Base-by-base conservation (phyloP, 2,113 vertebrate species). In the Cephalophus harveyi region DNA sequence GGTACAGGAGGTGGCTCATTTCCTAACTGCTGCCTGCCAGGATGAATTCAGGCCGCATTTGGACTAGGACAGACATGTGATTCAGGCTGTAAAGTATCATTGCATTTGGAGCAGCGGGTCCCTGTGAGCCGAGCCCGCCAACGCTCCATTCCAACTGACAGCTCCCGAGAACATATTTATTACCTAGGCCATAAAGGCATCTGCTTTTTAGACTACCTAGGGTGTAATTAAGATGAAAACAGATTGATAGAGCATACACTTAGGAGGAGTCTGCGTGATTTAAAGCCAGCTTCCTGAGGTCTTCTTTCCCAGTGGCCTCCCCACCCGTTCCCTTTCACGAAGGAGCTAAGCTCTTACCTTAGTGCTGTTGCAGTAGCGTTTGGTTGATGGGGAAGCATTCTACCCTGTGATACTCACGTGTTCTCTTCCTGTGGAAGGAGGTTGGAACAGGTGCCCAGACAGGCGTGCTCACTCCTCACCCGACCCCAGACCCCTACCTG, bases 171-270 rank as follows among this genome's bases (percentile, higher is more conserved):
- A 96, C 16, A 0, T 1, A 0, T 97, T 97, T 92, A 71, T 97
- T 97, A 43, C 95, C 86, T 52, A 1, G 79, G 96, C 30, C 27
- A 27, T 17, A 79, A 97, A 98, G 91, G 97, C 96, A 64, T 98
- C 98, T 98, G 97, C 50, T 96, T 96, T 78, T 96, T 33, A 28
- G 94, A 87, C 83, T 97, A 82, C 91, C 96, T 97, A 94, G 95
- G 93, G 94, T 95, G 87, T 98, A 57, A 95, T 78, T 96, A 93
- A 91, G 94, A 89, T 87, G 95, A 87, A 94, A 98, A 71, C 96
- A 97, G 96, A 96, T 95, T 96, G 98, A 62, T 62, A 87, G 81
- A 87, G 48, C 0, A 0, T 7, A 60, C 27, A 1, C 30, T 83
- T 50, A 91, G 97, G 97, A 89, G 87, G 94, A 33, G 87, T 14